These are phyloP conservation scores for Temnopleurus reevesii DNA, from an alignment of 53 echinoderm and acorn worm species.

Conservation along the genomic window DNA sequence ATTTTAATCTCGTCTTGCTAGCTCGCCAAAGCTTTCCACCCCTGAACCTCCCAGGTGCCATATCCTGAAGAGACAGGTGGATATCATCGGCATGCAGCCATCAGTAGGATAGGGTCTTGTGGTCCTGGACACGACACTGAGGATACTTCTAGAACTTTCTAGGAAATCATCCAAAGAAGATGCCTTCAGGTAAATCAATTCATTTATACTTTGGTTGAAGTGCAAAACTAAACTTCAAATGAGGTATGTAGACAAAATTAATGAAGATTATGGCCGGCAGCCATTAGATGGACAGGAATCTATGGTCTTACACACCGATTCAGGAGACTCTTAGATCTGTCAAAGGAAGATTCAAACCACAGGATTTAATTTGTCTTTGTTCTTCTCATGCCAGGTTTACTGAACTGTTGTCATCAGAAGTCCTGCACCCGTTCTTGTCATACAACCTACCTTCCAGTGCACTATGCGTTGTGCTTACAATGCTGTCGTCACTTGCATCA, in stretches of 20 bases:
- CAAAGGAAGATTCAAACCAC: too few relatives aligned
- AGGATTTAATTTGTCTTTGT: neutral
- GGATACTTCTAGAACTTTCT: neutral
- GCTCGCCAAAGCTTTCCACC: neutral
- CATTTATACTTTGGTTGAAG: neutral
- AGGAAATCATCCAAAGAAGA: neutral
- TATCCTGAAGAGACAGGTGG: too few relatives aligned
- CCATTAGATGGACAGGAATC: too few relatives aligned
- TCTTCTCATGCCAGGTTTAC: neutral
- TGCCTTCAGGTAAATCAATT: neutral
- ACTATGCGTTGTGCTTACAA: slow-evolving; percentile 13
- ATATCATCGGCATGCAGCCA: too few relatives aligned
- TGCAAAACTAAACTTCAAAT: too few relatives aligned
- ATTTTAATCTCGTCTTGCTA: neutral
- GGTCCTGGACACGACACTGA: neutral
- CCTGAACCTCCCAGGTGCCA: too few relatives aligned
- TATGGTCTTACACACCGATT: too few relatives aligned
- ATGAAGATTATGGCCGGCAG: too few relatives aligned
- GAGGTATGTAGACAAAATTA: too few relatives aligned
- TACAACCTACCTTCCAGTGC: neutral
- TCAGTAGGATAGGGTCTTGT: too few relatives aligned
- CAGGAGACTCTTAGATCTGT: too few relatives aligned
- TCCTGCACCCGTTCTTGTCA: neutral
- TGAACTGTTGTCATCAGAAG: slow-evolving; percentile 30
- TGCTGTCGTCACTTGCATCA: slow-evolving; percentile 48